Evolutionary conservation across 1,140 invertebrate species (phyloP).

Genomic region (Temnothorax longispinosus): DNA sequence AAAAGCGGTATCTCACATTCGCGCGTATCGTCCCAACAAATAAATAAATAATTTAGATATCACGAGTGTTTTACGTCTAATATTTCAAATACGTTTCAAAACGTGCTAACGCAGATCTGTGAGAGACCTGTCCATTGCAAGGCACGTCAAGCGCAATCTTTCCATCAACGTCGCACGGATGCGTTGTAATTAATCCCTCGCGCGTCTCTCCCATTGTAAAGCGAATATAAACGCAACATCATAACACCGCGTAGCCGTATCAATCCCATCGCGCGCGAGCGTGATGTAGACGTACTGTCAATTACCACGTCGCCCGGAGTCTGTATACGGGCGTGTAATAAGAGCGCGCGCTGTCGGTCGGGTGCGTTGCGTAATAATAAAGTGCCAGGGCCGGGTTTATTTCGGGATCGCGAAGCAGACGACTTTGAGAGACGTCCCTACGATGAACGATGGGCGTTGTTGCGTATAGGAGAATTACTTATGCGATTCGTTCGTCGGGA

Average conservation of each 20-base stretch:
- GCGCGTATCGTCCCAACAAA: too few species aligned
- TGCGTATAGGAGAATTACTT: conserved; percentile 25
- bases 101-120: background rate
- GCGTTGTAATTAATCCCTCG: conserved; percentile 19
- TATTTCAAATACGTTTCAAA: background rate
- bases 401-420: conserved; percentile 24
- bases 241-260: background rate
- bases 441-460: conserved; percentile 32
- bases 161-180: conserved; percentile 7
- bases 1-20: too few species aligned
- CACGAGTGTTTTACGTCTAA: too few species aligned
- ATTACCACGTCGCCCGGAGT: background rate
- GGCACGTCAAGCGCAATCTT: background rate
- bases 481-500: conserved; percentile 19
- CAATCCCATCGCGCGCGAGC: conserved; percentile 24
- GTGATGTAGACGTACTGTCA: conserved; percentile 23
- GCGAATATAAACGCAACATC: conserved; percentile 24
- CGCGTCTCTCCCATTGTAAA: conserved; percentile 28
- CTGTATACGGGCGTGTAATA: conserved; percentile 13
- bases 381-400: conserved; percentile 5
- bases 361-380: conserved; percentile 21
- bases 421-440: conserved; percentile 44
- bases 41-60: background rate
- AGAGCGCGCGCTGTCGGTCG: conserved; percentile 15
- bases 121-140: background rate